Base-by-base conservation (phyloP, 2,113 vertebrate genomes). In the Raja brachyura region DNA sequence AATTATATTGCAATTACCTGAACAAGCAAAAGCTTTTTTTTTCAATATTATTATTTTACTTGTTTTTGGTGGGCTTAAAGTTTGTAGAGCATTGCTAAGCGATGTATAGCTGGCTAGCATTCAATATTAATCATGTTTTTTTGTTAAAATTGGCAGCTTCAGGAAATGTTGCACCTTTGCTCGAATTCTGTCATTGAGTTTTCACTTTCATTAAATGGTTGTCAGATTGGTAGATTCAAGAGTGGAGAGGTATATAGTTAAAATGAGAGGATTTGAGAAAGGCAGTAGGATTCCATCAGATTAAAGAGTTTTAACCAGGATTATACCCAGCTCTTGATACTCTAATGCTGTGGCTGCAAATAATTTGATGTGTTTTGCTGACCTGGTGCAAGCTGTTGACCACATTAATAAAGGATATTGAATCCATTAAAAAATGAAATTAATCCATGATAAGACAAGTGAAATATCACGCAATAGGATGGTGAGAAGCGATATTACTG, bases 291-390 rank as follows among this genome's bases (percentile, higher is more conserved):
- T 90, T 90, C 86, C 31, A 33, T 88, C 16, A 66, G 86, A 90
- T 90, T 90, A 68, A 33, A 88, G 56, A 33, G 59, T 90, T 90
- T 83, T 68, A 90, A 66, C 86, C 31, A 33, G 61, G 86, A 90
- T 90, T 90, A 90, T 90, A n/a, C 63, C 28, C 63, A 56, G 86
- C 61, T 66, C 33, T 90, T 28, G 31, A 61, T 66, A n/a, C 31
- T 90, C 31, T 31, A 31, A 68, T 90, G 14, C 78, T 33, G 85
- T n/a, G 20, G n/a, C 59, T 63, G 63, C 63, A 20, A 90, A 63
- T 3, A 90, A 90, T 13, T 90, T 90, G 61, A 68, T 68, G 14
- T 63, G n/a, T n/a, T n/a, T 61, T 4, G 16, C 86, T 90, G 86
- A 68, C 68, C 5, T 90, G 63, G 14, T 90, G 31, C 68, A 33